Conservation (phyloP, 2,888 invertebrate species). For the Netelia virgata region DNA sequence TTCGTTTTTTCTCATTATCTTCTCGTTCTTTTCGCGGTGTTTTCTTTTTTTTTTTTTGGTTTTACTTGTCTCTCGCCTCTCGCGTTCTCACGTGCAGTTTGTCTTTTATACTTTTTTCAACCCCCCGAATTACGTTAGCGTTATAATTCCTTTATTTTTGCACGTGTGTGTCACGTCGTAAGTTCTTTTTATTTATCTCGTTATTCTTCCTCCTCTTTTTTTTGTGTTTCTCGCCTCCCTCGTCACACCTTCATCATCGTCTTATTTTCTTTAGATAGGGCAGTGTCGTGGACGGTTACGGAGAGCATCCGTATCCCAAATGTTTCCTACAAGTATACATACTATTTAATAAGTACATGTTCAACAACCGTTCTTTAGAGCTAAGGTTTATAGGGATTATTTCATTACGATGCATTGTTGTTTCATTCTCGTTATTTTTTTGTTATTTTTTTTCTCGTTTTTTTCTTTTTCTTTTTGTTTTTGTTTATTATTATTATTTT, state of each 20-base stretch:
- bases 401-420: conserved; percentile 74
- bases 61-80: too few relatives aligned
- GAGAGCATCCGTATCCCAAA: conserved; percentile 82
- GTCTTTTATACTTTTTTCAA: too few relatives aligned
- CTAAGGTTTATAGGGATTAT: conserved; percentile 79
- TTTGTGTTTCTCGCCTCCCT: conserved; percentile 35
- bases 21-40: not conserved
- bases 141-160: conserved; percentile 1
- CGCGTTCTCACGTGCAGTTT: too few relatives aligned
- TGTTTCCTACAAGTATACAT: conserved; percentile 83
- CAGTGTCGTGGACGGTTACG: conserved; percentile 84
- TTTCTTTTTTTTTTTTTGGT: too few relatives aligned
- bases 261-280: conserved; percentile 79
- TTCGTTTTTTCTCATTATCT: conserved; percentile 20
- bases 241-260: not conserved
- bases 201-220: conserved; percentile 13
- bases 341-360: conserved; percentile 83
- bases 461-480: not conserved
- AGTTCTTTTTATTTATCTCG: conserved; percentile 21
- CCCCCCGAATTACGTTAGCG: too few relatives aligned
- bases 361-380: conserved; percentile 83
- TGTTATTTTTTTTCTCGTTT: too few relatives aligned
- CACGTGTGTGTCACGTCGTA: conserved; percentile 41
- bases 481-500: not conserved
- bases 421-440: conserved; percentile 37